Base-by-base conservation (phyloP, 1,140 invertebrate genomes). In the Marisa cornuarietis region DNA sequence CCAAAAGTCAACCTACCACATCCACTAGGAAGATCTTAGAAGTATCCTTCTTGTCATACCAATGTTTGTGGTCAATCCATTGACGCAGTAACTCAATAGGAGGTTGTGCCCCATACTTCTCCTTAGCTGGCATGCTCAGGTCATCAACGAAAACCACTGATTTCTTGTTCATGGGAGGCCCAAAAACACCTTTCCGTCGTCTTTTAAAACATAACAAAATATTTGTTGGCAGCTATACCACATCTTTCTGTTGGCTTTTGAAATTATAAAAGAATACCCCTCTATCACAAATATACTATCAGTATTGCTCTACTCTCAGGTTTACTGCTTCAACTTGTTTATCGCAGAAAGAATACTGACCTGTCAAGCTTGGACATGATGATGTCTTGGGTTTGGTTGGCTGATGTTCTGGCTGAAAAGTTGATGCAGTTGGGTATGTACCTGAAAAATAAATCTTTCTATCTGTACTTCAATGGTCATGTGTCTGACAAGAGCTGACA, bases 361-460 rank as follows among this genome's bases (percentile, higher is more conserved):
- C 93, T 94, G 91, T 99, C 97, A 22, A 99, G 92, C 91, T 98
- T 98, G 0, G 96, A 95, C 96, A 98, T 98, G 0, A 99, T 95
- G 51, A 97, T 96, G 76, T 91, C 90, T 80, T 91, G 90, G 51
- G 91, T 91, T 81, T 91, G 90, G 76, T 90, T 91, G 78, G 91
- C 90, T 72, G 88, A 90, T 24, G 91, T 92, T 78, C 90, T 80
- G 51, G 91, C 91, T 18, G 91, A 92, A 85, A 92, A 92, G 83
- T 91, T 92, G 66, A 92, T 88, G 78, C 95, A 93, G 89, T 97
- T 98, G 0, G 90, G 87, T 49, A 91, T 86, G 83, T 89, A 91
- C 26, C 90, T 91, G 80, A 14, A 84, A 83, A 80, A 14, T 11
- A 22, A 51, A 52, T 42, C 6, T n/a, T n/a, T n/a, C n/a, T 42